Base-by-base conservation (phyloP, 2,113 vertebrate genomes). In the Vidua chalybeata region DNA sequence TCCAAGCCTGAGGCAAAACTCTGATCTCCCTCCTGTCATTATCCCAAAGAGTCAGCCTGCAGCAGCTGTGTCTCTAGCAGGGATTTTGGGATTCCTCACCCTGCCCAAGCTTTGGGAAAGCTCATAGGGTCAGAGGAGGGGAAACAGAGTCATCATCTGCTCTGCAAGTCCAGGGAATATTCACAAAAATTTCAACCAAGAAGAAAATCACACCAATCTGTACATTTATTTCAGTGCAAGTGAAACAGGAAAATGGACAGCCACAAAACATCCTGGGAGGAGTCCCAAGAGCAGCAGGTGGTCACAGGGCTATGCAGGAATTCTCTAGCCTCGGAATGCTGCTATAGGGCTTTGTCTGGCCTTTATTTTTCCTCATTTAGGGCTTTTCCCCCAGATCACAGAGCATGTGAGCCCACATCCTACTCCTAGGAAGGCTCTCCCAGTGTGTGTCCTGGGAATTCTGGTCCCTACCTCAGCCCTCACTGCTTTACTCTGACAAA, bases 321-420 rank as follows among this genome's bases (percentile, higher is more conserved):
- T 46, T 81, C 46, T 84, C 73, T 9, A 79, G 49, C 16, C 68
- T 48, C 1, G 1, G 9, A 69, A 33, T 24, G 37, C 14, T 43
- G 27, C 45, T 45, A 6, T 1, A 17, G n/a, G 17, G 30, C 31
- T 82, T 93, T 61, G 39, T 43, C 22, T 45, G 43, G 6, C 16
- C 4, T 68, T 52, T 68, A 23, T 28, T 75, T 49, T 19, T 7
- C 58, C 33, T 30, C 4, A 2, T 49, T 62, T 58, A 66, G 63
- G 22, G 52, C 9, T 72, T 59, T 87, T 31, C 4, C 33, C 59
- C 9, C 35, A 23, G 23, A 28, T 26, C 41, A 89, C 72, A 45
- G 1, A 7, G 27, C 46, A n/a, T 1, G 0, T 18, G 9, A 48
- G n/a, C n/a, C 39, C 46, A 23, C 22, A 37, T 3, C 43, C 43